Evolutionary conservation across 2,888 invertebrate species (phyloP).

Genomic region (Netelia inedita): DNA sequence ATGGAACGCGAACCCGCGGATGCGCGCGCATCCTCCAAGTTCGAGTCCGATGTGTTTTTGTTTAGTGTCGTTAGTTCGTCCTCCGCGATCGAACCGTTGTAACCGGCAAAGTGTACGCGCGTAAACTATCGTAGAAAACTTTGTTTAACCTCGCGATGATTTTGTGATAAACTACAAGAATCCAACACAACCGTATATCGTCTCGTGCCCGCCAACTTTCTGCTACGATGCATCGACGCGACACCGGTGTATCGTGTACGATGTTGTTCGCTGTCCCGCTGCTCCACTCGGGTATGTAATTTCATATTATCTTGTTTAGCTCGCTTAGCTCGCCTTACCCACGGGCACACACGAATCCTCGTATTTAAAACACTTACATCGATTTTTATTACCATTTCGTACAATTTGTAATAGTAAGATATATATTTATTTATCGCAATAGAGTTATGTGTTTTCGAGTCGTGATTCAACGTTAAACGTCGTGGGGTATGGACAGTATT

Average conservation of each 20-base stretch:
- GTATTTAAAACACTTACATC: constrained; percentile 75
- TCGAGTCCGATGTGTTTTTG: too few species aligned
- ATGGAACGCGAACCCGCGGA: too few species aligned
- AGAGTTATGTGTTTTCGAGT: constrained; percentile 64
- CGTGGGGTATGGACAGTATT: constrained; percentile 52
- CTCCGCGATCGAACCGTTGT: too few species aligned
- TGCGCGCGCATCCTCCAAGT: too few species aligned
- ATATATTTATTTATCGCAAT: constrained; percentile 68
- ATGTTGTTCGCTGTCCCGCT: not conserved
- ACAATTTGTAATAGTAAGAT: constrained; percentile 74
- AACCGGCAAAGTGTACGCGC: too few species aligned
- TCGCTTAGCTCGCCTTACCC: not conserved
- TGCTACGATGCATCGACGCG: too few species aligned
- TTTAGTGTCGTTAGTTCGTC: too few species aligned
- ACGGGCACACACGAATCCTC: not conserved
- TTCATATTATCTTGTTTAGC: constrained; percentile 10
- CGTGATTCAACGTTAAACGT: constrained; percentile 60
- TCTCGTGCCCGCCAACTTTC: too few species aligned
- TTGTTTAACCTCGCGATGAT: too few species aligned
- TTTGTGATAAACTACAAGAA: too few species aligned
- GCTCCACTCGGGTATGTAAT: constrained; percentile 21
- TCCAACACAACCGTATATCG: not conserved
- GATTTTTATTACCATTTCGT: constrained; percentile 79
- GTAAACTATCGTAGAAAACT: too few species aligned
- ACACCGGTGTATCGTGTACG: not conserved